Conservation (phyloP, 2,797 vertebrate genomes). For the Onychomys torridus region DNA sequence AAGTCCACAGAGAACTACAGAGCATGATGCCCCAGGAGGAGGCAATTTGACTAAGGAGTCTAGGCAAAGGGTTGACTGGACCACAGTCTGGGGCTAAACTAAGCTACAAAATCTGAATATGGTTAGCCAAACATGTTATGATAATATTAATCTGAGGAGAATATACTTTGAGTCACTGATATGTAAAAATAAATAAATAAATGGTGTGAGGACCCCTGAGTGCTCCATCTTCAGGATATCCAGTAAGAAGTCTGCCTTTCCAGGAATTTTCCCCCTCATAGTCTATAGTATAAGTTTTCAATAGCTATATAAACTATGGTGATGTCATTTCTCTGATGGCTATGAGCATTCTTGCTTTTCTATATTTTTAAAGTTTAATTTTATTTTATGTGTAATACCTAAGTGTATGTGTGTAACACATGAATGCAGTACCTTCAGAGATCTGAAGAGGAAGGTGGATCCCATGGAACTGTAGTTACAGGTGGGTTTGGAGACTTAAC, state of each 20-base stretch:
- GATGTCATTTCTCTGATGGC: background rate
- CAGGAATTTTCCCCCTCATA: background rate
- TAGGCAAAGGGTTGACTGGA: background rate
- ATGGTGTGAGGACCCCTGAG: background rate
- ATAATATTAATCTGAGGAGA: background rate
- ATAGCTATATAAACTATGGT: background rate
- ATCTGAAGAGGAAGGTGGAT: background rate
- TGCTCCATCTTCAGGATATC: background rate
- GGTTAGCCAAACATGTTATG: background rate
- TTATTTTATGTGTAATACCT: background rate
- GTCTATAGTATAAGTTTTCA: background rate
- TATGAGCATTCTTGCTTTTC: background rate
- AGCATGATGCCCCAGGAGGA: background rate
- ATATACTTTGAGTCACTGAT: background rate
- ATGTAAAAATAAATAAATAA: background rate
- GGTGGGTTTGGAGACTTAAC: background rate
- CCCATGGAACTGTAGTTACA: background rate
- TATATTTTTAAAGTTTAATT: background rate
- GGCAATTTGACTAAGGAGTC: background rate
- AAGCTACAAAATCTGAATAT: background rate
- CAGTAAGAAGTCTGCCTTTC: background rate
- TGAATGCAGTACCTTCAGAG: background rate
- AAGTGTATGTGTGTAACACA: background rate
- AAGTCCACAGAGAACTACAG: fast-evolving
- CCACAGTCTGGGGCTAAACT: background rate